Conservation (phyloP, 2,888 invertebrate species). For the Cheilosia pagana region DNA sequence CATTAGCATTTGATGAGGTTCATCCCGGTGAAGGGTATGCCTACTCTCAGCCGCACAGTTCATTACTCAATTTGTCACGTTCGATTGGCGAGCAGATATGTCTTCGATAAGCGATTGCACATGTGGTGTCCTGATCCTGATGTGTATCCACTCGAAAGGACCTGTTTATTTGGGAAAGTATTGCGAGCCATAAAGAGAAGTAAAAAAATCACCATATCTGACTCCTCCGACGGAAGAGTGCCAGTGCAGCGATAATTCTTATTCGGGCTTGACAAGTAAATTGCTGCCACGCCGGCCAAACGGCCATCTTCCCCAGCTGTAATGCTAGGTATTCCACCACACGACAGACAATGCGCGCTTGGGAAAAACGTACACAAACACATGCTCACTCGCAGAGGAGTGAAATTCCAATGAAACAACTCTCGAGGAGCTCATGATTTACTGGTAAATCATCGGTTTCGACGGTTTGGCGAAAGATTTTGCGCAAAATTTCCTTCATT, state of each 20-base stretch:
- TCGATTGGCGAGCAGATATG: constrained; percentile 65
- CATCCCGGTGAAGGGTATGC: constrained; percentile 52
- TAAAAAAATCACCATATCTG: constrained; percentile 27
- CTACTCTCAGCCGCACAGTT: constrained; percentile 51
- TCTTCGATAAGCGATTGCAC: constrained; percentile 49
- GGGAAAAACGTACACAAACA: constrained; percentile 48
- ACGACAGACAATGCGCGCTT: constrained; percentile 36
- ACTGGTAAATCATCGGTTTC: constrained; percentile 73
- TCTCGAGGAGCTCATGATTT: constrained; percentile 74
- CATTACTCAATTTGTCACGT: constrained; percentile 76
- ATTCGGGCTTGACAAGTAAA: constrained; percentile 71
- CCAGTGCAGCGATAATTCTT: constrained; percentile 66
- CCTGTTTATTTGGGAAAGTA: constrained; percentile 40
- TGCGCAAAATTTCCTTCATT: constrained; percentile 71
- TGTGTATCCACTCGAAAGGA: constrained; percentile 25
- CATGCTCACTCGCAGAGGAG: constrained; percentile 39
- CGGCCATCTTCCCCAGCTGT: constrained; percentile 39
- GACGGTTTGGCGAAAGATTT: constrained; percentile 69
- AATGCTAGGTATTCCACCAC: constrained; percentile 63
- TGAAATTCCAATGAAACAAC: constrained; percentile 72
- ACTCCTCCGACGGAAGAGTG: constrained; percentile 42
- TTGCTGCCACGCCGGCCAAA: constrained; percentile 49
- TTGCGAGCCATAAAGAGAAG: not conserved
- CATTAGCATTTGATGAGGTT: constrained; percentile 72
- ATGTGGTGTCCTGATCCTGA: not conserved